These are phyloP conservation scores for Homarus gammarus DNA, from an alignment of 2,888 invertebrate species.

Conservation along the genomic window DNA sequence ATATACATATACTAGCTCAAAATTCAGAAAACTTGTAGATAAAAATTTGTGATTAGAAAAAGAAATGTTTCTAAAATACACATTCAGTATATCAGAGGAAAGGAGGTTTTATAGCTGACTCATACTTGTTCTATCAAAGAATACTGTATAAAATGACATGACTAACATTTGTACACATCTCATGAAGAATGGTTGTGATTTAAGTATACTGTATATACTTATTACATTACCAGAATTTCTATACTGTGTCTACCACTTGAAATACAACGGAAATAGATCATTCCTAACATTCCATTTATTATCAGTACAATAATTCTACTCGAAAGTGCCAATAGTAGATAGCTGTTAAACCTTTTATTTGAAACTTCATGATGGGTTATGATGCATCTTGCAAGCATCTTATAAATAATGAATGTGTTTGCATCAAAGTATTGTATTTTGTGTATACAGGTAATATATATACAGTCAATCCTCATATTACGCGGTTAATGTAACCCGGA, in stretches of 20 bases:
- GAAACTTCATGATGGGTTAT: slow-evolving; percentile 34
- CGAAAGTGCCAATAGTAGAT: slow-evolving; percentile 64
- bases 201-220: slow-evolving; percentile 19
- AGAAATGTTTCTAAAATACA: neutral
- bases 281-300: slow-evolving; percentile 50
- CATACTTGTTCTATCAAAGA: slow-evolving; percentile 17
- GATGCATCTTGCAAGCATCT: neutral
- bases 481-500: too few species aligned
- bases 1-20: neutral
- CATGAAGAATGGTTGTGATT: slow-evolving; percentile 29
- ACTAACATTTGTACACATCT: slow-evolving; percentile 26
- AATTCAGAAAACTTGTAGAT: neutral
- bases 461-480: too few species aligned
- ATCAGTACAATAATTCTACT: slow-evolving; percentile 58
- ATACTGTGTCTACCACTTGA: slow-evolving; percentile 6
- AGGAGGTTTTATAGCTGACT: neutral
- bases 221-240: slow-evolving; percentile 1
- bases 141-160: neutral
- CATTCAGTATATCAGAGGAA: neutral
- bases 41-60: neutral
- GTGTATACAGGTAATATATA: neutral
- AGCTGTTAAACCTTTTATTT: slow-evolving; percentile 30
- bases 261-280: neutral
- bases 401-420: slow-evolving; percentile 1
- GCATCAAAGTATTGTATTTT: slow-evolving; percentile 8